Evolutionary conservation across 2,888 invertebrate genomes (phyloP).

Genomic region (Hylaea fasciaria): DNA sequence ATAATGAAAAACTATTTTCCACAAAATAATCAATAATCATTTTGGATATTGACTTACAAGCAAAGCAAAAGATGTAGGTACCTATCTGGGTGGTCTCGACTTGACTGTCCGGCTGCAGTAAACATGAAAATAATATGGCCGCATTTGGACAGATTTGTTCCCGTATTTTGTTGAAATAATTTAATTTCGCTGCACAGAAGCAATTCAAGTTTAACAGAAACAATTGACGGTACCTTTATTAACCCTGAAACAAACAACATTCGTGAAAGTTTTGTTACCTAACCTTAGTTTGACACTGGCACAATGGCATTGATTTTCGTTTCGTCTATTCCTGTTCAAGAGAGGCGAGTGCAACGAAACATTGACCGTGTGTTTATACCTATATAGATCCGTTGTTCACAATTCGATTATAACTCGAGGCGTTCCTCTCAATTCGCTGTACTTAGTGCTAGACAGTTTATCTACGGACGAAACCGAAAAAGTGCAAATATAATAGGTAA

Average conservation of each 20-base stretch:
- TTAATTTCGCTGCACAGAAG: background rate
- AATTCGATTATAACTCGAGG: background rate
- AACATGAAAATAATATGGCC: conserved; percentile 34
- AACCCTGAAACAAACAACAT: conserved; percentile 40
- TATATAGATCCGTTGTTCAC: background rate
- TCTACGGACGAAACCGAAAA: too few species aligned
- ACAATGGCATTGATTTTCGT: conserved; percentile 62
- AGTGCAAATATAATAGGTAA: too few species aligned
- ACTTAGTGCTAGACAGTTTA: too few species aligned
- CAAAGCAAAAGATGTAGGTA: background rate
- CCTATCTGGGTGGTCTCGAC: conserved; percentile 2
- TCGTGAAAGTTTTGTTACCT: conserved; percentile 41
- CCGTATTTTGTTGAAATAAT: background rate
- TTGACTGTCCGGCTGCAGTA: too few species aligned
- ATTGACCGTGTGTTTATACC: conserved; percentile 5
- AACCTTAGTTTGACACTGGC: conserved; percentile 13
- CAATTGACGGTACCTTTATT: conserved; percentile 19
- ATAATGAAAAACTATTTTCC: conserved; percentile 1
- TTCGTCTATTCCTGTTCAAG: conserved; percentile 42
- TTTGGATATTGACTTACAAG: background rate
- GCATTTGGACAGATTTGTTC: conserved; percentile 1
- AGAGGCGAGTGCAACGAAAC: conserved; percentile 33
- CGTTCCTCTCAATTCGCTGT: too few species aligned
- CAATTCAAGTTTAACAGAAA: conserved; percentile 15
- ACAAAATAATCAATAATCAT: background rate